Evolutionary conservation across 1,140 invertebrate species (phyloP), one percentile per base, ranked within the genome.

Genomic region (Camponotus pennsylvanicus): DNA sequence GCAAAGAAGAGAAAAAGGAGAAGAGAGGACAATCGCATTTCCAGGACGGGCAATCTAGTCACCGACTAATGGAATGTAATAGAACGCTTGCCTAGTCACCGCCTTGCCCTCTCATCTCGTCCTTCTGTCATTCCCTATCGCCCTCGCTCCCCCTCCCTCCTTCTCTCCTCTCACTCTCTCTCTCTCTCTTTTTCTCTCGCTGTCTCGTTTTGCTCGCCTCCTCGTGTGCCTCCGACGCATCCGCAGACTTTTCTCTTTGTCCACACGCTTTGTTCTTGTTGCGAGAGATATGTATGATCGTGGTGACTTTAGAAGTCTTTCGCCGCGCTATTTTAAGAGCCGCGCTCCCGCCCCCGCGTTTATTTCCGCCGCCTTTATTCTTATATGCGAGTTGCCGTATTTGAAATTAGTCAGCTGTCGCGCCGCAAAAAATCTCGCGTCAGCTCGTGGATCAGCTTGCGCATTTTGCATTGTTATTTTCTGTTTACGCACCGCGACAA

Each of bases 251-350:
- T 83, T 73, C 79, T 83, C 79, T 83, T 83, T 83, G 79, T 83
- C 55, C 79, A 59, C 69, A 55, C 69, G 79, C 85, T 89, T 90
- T 90, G 78, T 90, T 88, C 86, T 42, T 37, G 76, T n/a, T 78
- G 27, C 80, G 27, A 79, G 79, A 88, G 80, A 89, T 63, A 75
- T 64, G 86, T 21, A 45, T 87, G 80, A 83, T 86, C 63, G 63
- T 34, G 63, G 7, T 11, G 34, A 37, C 27, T 66, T 42, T 18
- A 21, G 13, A 55, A 52, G 88, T 83, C 77, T 75, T 71, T 78
- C 52, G 71, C 18, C n/a, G 85, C 78, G 88, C 78, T 89, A 89
- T 89, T 89, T 89, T 89, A 89, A 89, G 88, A 89, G 34, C 11
- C 6, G 42, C 84, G 45, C 13, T 49, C 37, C 78, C 75, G 73